A percentile compares a stretch with the other conserved stretches of the same genome.
Evolutionary conservation across 1,140 invertebrate genomes (phyloP).

Genomic region (Brachionus manjavacas): DNA sequence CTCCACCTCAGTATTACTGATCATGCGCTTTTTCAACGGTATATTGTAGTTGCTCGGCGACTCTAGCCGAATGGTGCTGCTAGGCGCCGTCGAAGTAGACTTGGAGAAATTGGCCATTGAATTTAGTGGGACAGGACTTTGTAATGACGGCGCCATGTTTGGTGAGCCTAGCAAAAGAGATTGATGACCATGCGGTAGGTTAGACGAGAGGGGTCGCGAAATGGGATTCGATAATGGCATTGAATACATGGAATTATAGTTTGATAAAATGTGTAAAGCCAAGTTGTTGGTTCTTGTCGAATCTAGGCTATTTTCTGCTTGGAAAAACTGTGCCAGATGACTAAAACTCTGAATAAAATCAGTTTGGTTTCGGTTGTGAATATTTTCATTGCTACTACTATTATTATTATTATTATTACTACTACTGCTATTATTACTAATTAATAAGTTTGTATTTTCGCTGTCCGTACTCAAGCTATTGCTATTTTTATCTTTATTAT

Average conservation of each 20-base stretch:
- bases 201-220: background rate
- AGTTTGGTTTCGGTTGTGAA: background rate
- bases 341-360: background rate
- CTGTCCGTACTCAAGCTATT: background rate
- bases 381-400: background rate
- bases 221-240: background rate
- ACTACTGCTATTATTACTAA: background rate
- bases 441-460: background rate
- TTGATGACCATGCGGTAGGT: background rate
- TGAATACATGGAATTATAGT: background rate
- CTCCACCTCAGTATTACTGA: background rate
- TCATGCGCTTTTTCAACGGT: conserved; percentile 35
- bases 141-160: background rate
- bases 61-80: background rate
- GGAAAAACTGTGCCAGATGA: background rate
- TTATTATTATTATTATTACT: too few relatives aligned
- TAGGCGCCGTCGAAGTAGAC: background rate
- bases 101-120: background rate
- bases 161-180: background rate
- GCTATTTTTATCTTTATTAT: background rate
- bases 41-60: background rate
- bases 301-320: background rate
- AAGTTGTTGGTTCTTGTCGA: background rate
- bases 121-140: background rate
- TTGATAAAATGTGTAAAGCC: background rate